These are phyloP conservation scores for Xiphydria camelus DNA, from an alignment of 2,888 invertebrate genomes.

Conservation along the genomic window DNA sequence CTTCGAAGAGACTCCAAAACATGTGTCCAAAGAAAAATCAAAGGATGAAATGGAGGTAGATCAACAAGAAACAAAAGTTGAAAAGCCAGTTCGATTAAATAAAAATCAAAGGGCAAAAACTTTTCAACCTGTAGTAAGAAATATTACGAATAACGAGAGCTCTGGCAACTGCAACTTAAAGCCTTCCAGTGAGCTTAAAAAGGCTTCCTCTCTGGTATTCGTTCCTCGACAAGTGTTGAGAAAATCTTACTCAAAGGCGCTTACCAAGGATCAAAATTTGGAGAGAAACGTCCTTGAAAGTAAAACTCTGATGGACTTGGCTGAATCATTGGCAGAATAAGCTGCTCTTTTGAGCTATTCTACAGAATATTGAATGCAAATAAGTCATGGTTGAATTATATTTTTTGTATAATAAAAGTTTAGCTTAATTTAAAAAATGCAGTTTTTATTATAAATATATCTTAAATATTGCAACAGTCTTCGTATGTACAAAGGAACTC, in stretches of 20 bases:
- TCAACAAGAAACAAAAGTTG: slow-evolving; percentile 14
- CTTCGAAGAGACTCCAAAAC: slow-evolving; percentile 59
- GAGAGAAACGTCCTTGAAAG: slow-evolving; percentile 39
- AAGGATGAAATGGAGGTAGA: slow-evolving; percentile 10
- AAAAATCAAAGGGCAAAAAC: slow-evolving; percentile 41
- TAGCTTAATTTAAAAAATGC: slow-evolving; percentile 4
- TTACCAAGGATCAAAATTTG: slow-evolving; percentile 35
- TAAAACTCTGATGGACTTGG: slow-evolving; percentile 57
- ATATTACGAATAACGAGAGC: background rate
- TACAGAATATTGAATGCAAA: background rate
- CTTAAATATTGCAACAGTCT: slow-evolving; percentile 39
- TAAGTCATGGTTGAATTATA: no score
- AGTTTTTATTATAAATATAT: slow-evolving; percentile 38
- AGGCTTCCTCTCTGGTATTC: slow-evolving; percentile 36
- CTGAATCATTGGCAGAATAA: slow-evolving; percentile 57
- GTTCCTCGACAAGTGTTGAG: slow-evolving; percentile 45
- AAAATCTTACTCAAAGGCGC: slow-evolving; percentile 37
- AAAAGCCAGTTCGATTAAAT: slow-evolving; percentile 24
- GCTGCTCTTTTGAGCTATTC: background rate
- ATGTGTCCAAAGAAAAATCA: slow-evolving; percentile 7
- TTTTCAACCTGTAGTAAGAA: slow-evolving; percentile 22
- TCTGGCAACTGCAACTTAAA: background rate
- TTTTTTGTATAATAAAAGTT: no score
- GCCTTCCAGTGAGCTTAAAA: background rate
- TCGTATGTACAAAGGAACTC: slow-evolving; percentile 30